Evolutionary conservation across 2,113 vertebrate genomes (phyloP), one percentile per base, ranked within the genome.

Genomic region (Promerops cafer): DNA sequence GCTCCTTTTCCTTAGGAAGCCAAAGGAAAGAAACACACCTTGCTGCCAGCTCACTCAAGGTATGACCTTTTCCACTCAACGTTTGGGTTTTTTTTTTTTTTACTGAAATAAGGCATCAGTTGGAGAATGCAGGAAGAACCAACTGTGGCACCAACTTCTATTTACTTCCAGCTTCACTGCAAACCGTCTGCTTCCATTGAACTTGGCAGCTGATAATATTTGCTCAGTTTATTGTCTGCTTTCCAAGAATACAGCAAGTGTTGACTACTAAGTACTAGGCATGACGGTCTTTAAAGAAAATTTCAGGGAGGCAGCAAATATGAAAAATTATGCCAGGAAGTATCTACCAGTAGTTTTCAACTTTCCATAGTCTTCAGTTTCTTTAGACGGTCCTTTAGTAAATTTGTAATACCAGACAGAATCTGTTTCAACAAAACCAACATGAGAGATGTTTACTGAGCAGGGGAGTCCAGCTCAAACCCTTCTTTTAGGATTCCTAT

Each of bases 201-300:
- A 95, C 83, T 96, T 97, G 94, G 96, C 91, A 97, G 94, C 71
- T 71, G 92, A 81, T 52, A 96, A 45, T 92, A 95, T 89, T 95
- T 95, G 79, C 87, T 89, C 88, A 97, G 94, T 95, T 96, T 91
- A 95, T 92, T 96, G 92, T 96, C 88, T 94, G 68, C 81, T 90
- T 97, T 97, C 94, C 91, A 96, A 95, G 82, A 95, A 96, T 39
- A 95, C 26, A 86, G 87, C 85, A 95, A 84, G 74, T 82, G 85
- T 96, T 59, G 83, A 87, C 83, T 88, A 89, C 53, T 59, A 93
- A 94, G 89, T 91, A 84, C 45, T 23, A 79, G 78, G 91, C 94
- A 74, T 66, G 57, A 96, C 37, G 0, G 70, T 86, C 88, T 89
- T 86, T 68, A 87, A 92, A 87, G 77, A 88, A 93, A 81, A 89